phyloP scores from a whole-genome alignment of 2,888 invertebrate genomes.

The Ornithoptera priamus region DNA sequence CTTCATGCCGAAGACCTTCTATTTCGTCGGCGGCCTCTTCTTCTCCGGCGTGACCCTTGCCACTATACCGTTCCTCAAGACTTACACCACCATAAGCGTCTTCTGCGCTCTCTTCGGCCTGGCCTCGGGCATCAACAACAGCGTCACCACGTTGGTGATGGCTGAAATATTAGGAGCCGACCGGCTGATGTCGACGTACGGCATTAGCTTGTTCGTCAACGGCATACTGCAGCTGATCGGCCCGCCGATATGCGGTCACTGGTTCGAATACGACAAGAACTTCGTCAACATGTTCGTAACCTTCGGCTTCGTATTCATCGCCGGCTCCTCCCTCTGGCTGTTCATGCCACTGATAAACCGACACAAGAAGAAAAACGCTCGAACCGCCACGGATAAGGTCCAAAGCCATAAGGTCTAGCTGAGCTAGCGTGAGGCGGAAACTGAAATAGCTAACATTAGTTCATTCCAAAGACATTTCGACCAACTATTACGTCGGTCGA shows the following conservation, averaged over 20 bases:
- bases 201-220: slow-evolving; percentile 91
- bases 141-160: slow-evolving; percentile 92
- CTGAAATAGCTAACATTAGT: not conserved
- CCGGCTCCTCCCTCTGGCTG: slow-evolving; percentile 87
- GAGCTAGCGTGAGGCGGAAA: not conserved
- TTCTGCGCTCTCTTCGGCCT: slow-evolving; percentile 89
- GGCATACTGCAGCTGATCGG: slow-evolving; percentile 89
- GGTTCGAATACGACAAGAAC: slow-evolving; percentile 82
- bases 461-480: not conserved
- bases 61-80: slow-evolving; percentile 83
- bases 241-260: slow-evolving; percentile 88
- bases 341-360: slow-evolving; percentile 86
- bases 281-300: slow-evolving; percentile 87
- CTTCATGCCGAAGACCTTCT: slow-evolving; percentile 88
- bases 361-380: slow-evolving; percentile 48
- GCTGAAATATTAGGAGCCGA: slow-evolving; percentile 93
- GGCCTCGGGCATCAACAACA: slow-evolving; percentile 90
- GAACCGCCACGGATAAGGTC: slow-evolving; percentile 9
- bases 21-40: slow-evolving; percentile 89
- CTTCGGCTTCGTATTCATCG: slow-evolving; percentile 86
- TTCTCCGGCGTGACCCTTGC: slow-evolving; percentile 88
- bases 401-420: slow-evolving; percentile 10
- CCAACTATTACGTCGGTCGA: not conserved
- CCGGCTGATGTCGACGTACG: slow-evolving; percentile 90
- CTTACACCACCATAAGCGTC: slow-evolving; percentile 82